Evolutionary conservation across 2,888 invertebrate genomes (phyloP), one percentile per base, ranked within the genome.

Genomic region (Gastracanthus pulcherrimus): DNA sequence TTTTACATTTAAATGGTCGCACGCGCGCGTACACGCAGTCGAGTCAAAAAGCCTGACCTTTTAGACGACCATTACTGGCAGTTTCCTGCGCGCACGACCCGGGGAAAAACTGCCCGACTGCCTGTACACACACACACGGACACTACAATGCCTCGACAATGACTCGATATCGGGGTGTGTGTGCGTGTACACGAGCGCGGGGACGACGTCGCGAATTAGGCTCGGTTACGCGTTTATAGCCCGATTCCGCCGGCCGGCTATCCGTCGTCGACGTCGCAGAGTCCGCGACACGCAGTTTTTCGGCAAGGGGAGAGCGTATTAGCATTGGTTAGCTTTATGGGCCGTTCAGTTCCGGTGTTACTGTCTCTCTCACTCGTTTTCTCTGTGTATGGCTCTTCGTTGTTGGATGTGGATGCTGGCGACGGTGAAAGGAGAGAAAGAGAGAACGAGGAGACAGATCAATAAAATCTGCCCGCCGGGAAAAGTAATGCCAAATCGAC

Each of bases 321-420:
- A 93, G 93, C 93, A 93, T 93, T 93, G 93, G 93, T 93, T 93
- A 92, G 92, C 92, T 93, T 93, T 93, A 93, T 93, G 93, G 93
- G 89, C 93, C 93, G 92, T 93, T 93, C 93, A 93, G 89, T 91
- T 91, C 91, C 91, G 91, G 88, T 86, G 86, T 89, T 86, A 85
- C 84, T 85, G n/a, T n/a, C n/a, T n/a, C n/a, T n/a, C n/a, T n/a
- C n/a, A n/a, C n/a, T n/a, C n/a, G n/a, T n/a, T n/a, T n/a, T n/a
- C n/a, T n/a, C n/a, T n/a, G n/a, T n/a, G n/a, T n/a, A n/a, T n/a
- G n/a, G n/a, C n/a, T n/a, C n/a, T n/a, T n/a, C n/a, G n/a, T n/a
- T n/a, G n/a, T n/a, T n/a, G n/a, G n/a, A n/a, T n/a, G n/a, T n/a
- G n/a, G n/a, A n/a, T 16, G 16, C 34, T 36, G 7, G 29, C n/a